These are phyloP conservation scores for Tokudaia tokunoshimensis DNA, from an alignment of 2,797 vertebrate genomes.

Conservation along the genomic window DNA sequence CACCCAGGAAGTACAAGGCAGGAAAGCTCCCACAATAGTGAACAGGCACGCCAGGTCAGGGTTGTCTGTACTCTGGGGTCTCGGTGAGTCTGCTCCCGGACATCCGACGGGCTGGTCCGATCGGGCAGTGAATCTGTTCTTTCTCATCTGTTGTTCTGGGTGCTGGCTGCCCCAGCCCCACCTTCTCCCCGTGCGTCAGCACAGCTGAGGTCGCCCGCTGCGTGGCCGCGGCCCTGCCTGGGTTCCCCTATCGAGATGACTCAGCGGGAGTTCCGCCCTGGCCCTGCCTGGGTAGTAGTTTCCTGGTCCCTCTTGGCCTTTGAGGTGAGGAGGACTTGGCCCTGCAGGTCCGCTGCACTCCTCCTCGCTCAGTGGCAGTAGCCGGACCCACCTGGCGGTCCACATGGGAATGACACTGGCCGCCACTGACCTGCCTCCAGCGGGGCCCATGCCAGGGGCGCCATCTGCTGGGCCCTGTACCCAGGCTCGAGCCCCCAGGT, in stretches of 20 bases:
- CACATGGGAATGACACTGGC: neutral
- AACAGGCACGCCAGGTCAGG: neutral
- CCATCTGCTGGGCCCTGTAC: constrained; percentile 49
- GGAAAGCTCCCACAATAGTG: neutral
- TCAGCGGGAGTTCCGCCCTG: neutral
- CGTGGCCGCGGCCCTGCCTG: neutral
- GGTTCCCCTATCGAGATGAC: neutral
- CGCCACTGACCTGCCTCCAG: neutral
- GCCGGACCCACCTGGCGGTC: constrained; percentile 47
- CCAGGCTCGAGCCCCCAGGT: neutral
- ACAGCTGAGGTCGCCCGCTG: neutral
- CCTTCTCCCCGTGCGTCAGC: neutral
- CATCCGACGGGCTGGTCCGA: neutral
- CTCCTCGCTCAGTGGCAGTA: neutral
- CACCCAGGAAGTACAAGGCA: neutral
- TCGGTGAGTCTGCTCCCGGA: neutral
- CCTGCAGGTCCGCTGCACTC: neutral
- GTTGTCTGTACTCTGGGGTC: neutral
- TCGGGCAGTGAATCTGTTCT: neutral
- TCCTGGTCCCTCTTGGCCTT: neutral
- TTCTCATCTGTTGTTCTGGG: neutral
- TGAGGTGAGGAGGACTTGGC: neutral
- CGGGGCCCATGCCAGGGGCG: neutral
- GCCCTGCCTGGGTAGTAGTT: neutral
- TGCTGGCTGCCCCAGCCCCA: neutral